Conservation (phyloP, 2,888 invertebrate genomes). For the Phrixothrix hirtus region DNA sequence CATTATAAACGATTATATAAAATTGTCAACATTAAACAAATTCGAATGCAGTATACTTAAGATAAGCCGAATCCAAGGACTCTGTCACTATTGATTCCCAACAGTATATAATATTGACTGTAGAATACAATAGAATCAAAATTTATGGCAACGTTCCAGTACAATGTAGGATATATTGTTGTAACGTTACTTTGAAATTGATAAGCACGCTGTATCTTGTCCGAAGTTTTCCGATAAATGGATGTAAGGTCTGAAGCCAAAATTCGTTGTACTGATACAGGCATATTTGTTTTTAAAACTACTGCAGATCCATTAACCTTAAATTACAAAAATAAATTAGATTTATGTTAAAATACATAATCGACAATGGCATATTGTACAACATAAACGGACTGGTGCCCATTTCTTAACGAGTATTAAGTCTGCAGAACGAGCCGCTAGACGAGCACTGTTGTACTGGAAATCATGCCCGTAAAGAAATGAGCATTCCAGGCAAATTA, state of each 20-base stretch:
- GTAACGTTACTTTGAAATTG: background rate
- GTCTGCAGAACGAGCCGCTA: too few species aligned
- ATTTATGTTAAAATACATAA: too few species aligned
- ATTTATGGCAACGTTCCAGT: constrained; percentile 14
- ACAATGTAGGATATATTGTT: constrained; percentile 7
- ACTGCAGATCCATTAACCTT: background rate
- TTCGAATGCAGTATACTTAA: background rate
- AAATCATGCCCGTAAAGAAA: too few species aligned
- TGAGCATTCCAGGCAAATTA: too few species aligned
- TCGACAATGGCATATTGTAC: too few species aligned
- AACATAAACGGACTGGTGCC: too few species aligned
- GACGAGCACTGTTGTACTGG: too few species aligned
- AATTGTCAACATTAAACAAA: too few species aligned
- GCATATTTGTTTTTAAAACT: background rate
- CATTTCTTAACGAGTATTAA: too few species aligned
- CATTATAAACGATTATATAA: too few species aligned
- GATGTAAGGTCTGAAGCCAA: background rate
- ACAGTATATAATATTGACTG: constrained; percentile 12
- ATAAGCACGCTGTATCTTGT: background rate
- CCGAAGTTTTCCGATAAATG: background rate
- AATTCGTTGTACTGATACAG: background rate
- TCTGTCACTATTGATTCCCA: constrained; percentile 8
- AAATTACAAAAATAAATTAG: too few species aligned
- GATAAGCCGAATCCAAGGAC: constrained; percentile 2
- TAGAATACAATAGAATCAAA: constrained; percentile 11